A percentile compares a stretch with the other conserved stretches of the same genome.
Evolutionary conservation across 2,888 invertebrate genomes (phyloP).

Genomic region (Scaptomyza reducta): DNA sequence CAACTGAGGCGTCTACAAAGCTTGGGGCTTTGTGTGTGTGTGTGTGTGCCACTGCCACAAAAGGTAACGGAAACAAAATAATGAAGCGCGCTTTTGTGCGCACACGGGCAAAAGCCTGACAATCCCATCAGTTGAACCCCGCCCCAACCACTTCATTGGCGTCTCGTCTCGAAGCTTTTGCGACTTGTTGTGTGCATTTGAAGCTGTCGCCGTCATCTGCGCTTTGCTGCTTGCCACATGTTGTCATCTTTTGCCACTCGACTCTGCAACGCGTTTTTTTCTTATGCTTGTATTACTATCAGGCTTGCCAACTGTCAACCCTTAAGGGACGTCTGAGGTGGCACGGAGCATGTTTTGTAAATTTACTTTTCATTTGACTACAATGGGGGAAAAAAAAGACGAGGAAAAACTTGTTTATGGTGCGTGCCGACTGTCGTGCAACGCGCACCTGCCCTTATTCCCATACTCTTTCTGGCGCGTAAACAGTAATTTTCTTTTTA

Average conservation of each 20-base stretch:
- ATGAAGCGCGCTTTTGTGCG: slow-evolving; percentile 71
- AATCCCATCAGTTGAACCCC: slow-evolving; percentile 19
- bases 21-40: slow-evolving; percentile 23
- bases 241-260: slow-evolving; percentile 38
- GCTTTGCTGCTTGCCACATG: slow-evolving; percentile 30
- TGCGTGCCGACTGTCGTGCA: slow-evolving; percentile 31
- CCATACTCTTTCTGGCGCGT: slow-evolving; percentile 10
- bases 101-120: slow-evolving; percentile 43
- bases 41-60: slow-evolving; percentile 42
- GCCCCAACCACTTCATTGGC: neutral
- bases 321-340: slow-evolving; percentile 17
- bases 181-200: slow-evolving; percentile 40
- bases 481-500: slow-evolving; percentile 47
- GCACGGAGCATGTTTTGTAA: slow-evolving; percentile 60
- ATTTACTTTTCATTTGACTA: slow-evolving; percentile 68
- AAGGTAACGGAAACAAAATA: slow-evolving; percentile 65
- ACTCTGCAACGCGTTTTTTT: slow-evolving; percentile 28
- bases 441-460: slow-evolving; percentile 11
- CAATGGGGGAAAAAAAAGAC: slow-evolving; percentile 6
- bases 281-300: slow-evolving; percentile 16
- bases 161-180: slow-evolving; percentile 15
- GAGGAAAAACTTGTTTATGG: slow-evolving; percentile 33
- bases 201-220: neutral
- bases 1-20: slow-evolving; percentile 53
- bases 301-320: slow-evolving; percentile 6